Evolutionary conservation across 2,797 vertebrate species (phyloP), one percentile per base, ranked within the genome.

Genomic region (Notolepis coatsorum): DNA sequence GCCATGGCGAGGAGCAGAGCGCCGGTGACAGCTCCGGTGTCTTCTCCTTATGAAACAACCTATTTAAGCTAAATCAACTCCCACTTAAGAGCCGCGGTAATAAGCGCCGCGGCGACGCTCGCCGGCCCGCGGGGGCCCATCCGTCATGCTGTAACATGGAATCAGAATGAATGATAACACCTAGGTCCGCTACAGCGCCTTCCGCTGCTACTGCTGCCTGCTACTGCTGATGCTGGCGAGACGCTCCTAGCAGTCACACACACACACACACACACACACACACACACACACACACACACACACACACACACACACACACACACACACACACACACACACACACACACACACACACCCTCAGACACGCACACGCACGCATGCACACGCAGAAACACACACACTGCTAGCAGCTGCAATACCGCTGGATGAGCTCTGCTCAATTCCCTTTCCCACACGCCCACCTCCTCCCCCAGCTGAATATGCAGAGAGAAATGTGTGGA

Each of bases 1-100:
- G 92, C 89, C 90, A 89, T 81, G 88, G 90, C 65, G 85, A 87
- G 89, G 86, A 81, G 77, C 92, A 91, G 90, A 93, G 88, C 73
- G 79, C 86, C 76, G 73, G 88, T 91, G 91, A 91, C 94, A 94
- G 91, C 79, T 60, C 91, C 85, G 79, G 66, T 92, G 89, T 94
- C 91, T 94, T 90, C 88, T 92, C 93, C 93, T 88, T 93, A 91
- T 94, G 93, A 93, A 96, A 96, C 95, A 96, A 94, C 93, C 93
- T 94, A 93, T 95, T 96, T 94, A 95, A 96, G 94, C 94, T 94
- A 95, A 96, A 96, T 95, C 94, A 95, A 91, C 94, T 95, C 92
- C 93, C 95, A 93, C 93, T 97, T 95, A 97, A 97, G 94, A 95
- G 92, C 86, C 86, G 86, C 89, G 81, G 92, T 95, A 96, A 96